Conservation (phyloP, 2,888 invertebrate species). For the Agrochola litura region DNA sequence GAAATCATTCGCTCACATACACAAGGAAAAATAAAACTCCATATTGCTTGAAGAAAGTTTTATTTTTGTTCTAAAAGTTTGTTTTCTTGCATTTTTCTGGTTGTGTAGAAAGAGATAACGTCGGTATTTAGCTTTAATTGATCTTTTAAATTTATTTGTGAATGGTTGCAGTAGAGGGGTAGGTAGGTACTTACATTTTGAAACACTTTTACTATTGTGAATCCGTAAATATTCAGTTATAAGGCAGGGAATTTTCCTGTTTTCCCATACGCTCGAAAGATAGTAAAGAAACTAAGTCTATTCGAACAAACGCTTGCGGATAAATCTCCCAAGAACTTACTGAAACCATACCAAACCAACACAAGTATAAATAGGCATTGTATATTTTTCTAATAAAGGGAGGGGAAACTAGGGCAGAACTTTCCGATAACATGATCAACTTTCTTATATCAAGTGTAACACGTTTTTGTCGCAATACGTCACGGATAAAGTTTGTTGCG, state of each 20-base stretch:
- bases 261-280: background rate
- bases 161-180: background rate
- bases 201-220: background rate
- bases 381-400: constrained; percentile 58
- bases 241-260: background rate
- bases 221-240: background rate
- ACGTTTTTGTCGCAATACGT: constrained; percentile 68
- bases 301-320: background rate
- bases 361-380: constrained; percentile 52
- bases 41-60: constrained; percentile 59
- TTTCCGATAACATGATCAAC: constrained; percentile 69
- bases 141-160: background rate
- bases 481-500: constrained; percentile 68
- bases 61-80: constrained; percentile 59
- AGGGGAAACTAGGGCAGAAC: constrained; percentile 67
- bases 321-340: constrained; percentile 20
- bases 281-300: constrained; percentile 6
- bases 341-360: constrained; percentile 25
- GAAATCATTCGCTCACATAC: constrained; percentile 73
- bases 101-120: background rate
- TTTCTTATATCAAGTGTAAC: constrained; percentile 68
- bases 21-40: constrained; percentile 68
- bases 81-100: constrained; percentile 9
- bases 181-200: background rate
- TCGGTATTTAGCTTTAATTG: background rate